A percentile compares a stretch with the other conserved stretches of the same genome.
Evolutionary conservation across 2,888 invertebrate genomes (phyloP).

Genomic region (Hydroisotoma schaefferi): DNA sequence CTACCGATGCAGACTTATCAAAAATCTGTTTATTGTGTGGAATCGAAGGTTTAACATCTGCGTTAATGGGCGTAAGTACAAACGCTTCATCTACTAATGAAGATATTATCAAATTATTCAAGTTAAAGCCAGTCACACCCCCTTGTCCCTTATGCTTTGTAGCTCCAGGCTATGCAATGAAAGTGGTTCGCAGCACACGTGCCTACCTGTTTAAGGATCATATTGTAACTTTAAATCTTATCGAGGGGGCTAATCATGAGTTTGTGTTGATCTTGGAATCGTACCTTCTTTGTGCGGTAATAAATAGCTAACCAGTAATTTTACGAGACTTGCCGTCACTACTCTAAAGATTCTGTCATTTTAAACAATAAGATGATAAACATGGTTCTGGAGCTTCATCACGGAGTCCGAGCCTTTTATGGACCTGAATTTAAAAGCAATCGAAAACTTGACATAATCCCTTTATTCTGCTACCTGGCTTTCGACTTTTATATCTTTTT

Average conservation of each 20-base stretch:
- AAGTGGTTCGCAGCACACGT: background rate
- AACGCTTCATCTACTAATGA: too few relatives aligned
- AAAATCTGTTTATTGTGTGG: conserved; percentile 2
- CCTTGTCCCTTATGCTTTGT: background rate
- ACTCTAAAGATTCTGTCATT: background rate
- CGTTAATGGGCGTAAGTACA: background rate
- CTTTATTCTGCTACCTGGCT: background rate
- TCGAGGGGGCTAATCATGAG: conserved; percentile 7
- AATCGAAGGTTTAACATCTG: conserved; percentile 2
- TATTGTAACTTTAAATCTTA: background rate
- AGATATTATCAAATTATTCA: too few relatives aligned
- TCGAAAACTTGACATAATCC: background rate
- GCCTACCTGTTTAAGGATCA: conserved; percentile 8
- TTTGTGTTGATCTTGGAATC: background rate
- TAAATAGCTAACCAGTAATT: too few relatives aligned
- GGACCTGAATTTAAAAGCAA: conserved; percentile 3
- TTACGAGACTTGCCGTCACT: background rate
- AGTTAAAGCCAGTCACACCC: too few relatives aligned
- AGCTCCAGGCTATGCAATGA: background rate
- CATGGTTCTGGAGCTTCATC: conserved; percentile 1
- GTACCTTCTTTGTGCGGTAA: background rate
- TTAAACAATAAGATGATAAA: background rate
- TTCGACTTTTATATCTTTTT: conserved; percentile 7
- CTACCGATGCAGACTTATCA: background rate
- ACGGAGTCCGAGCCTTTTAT: background rate